Evolutionary conservation across 2,888 invertebrate genomes (phyloP), one percentile per base, ranked within the genome.

Genomic region (Pachliopta kotzebuea): DNA sequence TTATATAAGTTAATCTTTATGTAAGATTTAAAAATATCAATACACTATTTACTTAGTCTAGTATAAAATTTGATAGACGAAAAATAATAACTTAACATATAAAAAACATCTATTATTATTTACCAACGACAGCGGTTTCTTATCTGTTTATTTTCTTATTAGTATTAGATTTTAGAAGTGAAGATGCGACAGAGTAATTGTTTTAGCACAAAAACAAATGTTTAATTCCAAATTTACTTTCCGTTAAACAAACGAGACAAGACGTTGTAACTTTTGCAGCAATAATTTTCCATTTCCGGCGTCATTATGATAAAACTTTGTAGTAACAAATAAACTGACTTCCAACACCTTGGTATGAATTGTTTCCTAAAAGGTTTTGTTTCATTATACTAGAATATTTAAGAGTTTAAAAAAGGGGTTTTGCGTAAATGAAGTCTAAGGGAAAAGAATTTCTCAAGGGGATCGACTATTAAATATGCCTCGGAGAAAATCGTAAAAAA

Each of bases 401-500:
- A 61, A 45, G 53, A 53, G 29, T 57, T 58, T 29, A 60, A 65
- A 37, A 37, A 65, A 20, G 64, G 57, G 57, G n/a, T 60, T 64
- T 63, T 52, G 21, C 2, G 50, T 57, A 29, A 54, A 60, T 56
- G 26, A 56, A 42, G 26, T 56, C 31, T 56, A 56, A 6, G 55
- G 49, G 37, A 42, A 60, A 24, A 61, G 42, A 55, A 66, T 68
- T 55, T 66, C 42, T 62, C 53, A 65, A 66, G 63, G 68, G 66
- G 62, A 65, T 63, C 26, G 61, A 31, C 60, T 62, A 68, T 70
- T 67, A 67, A 70, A 63, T 66, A 52, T 63, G 61, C 61, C 54
- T 50, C 56, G 58, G 62, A 58, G 56, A 65, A 64, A 60, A 69
- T 57, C 61, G 42, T 63, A 67, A 70, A 65, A 63, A 62, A 62